A percentile compares a stretch with the other conserved stretches of the same genome.
These are phyloP conservation scores for Pseudochirops cupreus DNA, from an alignment of 2,797 vertebrate species.

Conservation along the genomic window DNA sequence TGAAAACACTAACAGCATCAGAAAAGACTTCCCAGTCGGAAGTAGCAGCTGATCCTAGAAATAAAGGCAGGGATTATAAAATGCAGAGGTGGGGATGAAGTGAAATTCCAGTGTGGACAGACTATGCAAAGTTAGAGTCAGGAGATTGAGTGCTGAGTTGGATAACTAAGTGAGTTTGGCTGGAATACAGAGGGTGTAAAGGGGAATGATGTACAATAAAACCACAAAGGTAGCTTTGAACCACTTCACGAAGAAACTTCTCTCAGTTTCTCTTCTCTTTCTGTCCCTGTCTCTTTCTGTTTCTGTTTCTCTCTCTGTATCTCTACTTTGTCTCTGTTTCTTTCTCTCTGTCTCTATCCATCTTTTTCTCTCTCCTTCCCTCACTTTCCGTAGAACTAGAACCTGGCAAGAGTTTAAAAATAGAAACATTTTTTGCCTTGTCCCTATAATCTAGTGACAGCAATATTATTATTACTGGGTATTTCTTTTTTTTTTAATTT, in stretches of 20 bases:
- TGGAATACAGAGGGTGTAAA: not conserved
- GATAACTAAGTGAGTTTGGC: not conserved
- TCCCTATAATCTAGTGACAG: not conserved
- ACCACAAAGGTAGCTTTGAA: not conserved
- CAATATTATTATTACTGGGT: not conserved
- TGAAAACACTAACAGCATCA: not conserved
- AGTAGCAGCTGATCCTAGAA: not conserved
- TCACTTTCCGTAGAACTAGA: conserved; percentile 58
- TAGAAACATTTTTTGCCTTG: conserved; percentile 33
- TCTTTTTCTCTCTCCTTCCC: conserved; percentile 40
- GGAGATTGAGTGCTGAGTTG: not conserved
- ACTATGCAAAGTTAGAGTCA: not conserved
- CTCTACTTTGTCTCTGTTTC: not conserved
- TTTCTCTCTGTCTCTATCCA: not conserved
- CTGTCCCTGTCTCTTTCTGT: not conserved
- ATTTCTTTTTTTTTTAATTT: too few species aligned
- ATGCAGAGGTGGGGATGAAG: not conserved
- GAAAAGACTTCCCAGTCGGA: not conserved
- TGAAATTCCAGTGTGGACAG: not conserved
- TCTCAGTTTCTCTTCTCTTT: conserved; percentile 28
- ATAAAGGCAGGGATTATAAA: not conserved
- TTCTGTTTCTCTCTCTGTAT: not conserved
- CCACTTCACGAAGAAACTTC: not conserved
- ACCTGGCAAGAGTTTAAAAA: conserved; percentile 66
- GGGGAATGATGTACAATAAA: not conserved